A percentile compares a stretch with the other conserved stretches of the same genome.
Evolutionary conservation across 2,113 vertebrate species (phyloP).

Genomic region (Eptesicus fuscus): DNA sequence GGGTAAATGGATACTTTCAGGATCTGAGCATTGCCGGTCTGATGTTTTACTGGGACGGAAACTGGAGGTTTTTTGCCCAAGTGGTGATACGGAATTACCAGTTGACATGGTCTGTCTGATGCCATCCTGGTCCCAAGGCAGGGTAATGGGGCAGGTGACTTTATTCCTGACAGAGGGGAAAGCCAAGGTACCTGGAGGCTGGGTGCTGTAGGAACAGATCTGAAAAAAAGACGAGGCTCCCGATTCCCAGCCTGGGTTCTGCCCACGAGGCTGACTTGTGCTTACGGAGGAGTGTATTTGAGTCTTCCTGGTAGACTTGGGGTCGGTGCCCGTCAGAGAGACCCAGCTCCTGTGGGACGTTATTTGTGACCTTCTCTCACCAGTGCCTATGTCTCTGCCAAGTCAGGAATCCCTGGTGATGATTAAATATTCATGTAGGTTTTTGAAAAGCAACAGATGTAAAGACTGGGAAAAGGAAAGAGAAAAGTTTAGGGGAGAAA

Average conservation of each 20-base stretch:
- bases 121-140: neutral
- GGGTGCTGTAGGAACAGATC: neutral
- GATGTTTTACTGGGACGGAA: constrained; percentile 7
- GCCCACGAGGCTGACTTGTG: neutral
- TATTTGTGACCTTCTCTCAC: neutral
- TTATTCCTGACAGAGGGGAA: neutral
- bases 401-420: neutral
- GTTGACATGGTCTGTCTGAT: neutral
- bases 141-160: neutral
- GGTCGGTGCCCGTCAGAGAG: neutral
- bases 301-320: neutral
- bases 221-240: neutral
- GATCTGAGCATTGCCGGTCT: neutral
- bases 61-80: neutral
- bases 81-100: neutral
- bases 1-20: neutral
- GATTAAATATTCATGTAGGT: neutral
- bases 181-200: neutral
- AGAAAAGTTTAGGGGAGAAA: neutral
- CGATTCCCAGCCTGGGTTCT: neutral
- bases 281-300: neutral
- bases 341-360: neutral
- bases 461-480: neutral
- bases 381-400: neutral
- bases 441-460: neutral